Evolutionary conservation across 2,888 invertebrate genomes (phyloP), one percentile per base, ranked within the genome.

Genomic region (Perizoma flavofasciatum): DNA sequence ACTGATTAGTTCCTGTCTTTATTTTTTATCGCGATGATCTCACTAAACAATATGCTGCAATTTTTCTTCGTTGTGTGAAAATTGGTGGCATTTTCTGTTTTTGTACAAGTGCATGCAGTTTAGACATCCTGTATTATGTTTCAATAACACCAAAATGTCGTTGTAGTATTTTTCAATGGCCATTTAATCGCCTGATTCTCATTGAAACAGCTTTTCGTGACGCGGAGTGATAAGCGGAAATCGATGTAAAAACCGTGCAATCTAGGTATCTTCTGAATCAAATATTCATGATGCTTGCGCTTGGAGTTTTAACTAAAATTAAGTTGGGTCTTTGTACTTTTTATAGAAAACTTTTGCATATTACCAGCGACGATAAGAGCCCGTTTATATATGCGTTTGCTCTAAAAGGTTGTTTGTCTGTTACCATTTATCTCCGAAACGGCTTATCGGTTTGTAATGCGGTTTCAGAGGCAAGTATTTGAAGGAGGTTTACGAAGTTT

Each of bases 121-220:
- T 44, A 11, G 5, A 32, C 40, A 46, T 39, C 49, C 45, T 46
- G 41, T 46, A 8, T 11, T 43, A 4, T 9, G 46, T 50, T 46
- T 50, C 40, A 50, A 34, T 46, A 41, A 10, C 49, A 56, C 44
- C 6, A 33, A 32, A 34, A 33, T 50, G 45, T 32, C 57, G 37
- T 32, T 35, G 43, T 41, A 35, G 10, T 47, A n/a, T 9, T 37
- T 35, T 43, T 55, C 47, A 60, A 59, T 50, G 43, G 48, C 51
- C 32, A 60, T 55, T 50, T 48, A 59, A 50, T 54, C 52, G 65
- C 69, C 70, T 67, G 11, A 39, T 41, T 6, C 6, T 51, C 34
- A 49, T 71, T 63, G 70, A 68, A 71, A 69, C 66, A 68, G 63
- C 71, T 76, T 22, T 76, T 71, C 85, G 83, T 86, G 85, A 78